Percentiles rank a stretch among this genome's conserved stretches.
These are phyloP conservation scores for Muricea muricata DNA, from an alignment of 92 coral and sea anemone species.

Conservation along the genomic window DNA sequence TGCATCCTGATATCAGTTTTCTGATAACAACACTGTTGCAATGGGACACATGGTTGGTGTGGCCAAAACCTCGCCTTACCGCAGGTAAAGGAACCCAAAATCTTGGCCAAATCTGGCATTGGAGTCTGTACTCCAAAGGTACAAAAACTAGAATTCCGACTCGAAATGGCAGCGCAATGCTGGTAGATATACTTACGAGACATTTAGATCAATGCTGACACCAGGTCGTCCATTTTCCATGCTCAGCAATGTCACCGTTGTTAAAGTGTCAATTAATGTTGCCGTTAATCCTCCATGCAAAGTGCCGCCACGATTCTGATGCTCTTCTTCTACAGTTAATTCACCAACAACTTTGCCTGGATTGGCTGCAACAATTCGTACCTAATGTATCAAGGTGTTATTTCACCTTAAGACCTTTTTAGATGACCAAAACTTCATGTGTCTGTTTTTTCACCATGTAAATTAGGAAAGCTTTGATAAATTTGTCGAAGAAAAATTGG, in stretches of 20 bases:
- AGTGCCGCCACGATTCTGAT: constrained; percentile 70
- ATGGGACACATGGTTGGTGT: too few relatives aligned
- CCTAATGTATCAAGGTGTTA: constrained; percentile 53
- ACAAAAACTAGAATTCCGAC: too few relatives aligned
- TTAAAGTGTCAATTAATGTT: constrained; percentile 73
- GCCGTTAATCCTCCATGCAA: constrained; percentile 96
- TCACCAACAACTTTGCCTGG: constrained; percentile 79
- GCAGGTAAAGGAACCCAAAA: too few relatives aligned
- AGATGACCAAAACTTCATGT: background rate
- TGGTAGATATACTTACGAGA: constrained; percentile 56
- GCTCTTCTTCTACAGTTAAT: constrained; percentile 78
- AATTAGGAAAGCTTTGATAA: too few relatives aligned
- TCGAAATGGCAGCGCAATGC: background rate
- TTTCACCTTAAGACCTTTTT: too few relatives aligned
- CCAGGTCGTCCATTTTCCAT: constrained; percentile 71
- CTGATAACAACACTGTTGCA: too few relatives aligned
- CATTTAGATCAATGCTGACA: constrained; percentile 77
- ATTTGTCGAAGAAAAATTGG: too few relatives aligned
- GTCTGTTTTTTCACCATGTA: too few relatives aligned
- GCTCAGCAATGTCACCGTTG: constrained; percentile 67
- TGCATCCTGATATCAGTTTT: too few relatives aligned
- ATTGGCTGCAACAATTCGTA: constrained; percentile 70
- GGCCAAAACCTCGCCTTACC: too few relatives aligned
- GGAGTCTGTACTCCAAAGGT: too few relatives aligned
- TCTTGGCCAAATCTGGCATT: too few relatives aligned